phyloP scores from a whole-genome alignment of 2,888 invertebrate species.

The Cantharis nigra region DNA sequence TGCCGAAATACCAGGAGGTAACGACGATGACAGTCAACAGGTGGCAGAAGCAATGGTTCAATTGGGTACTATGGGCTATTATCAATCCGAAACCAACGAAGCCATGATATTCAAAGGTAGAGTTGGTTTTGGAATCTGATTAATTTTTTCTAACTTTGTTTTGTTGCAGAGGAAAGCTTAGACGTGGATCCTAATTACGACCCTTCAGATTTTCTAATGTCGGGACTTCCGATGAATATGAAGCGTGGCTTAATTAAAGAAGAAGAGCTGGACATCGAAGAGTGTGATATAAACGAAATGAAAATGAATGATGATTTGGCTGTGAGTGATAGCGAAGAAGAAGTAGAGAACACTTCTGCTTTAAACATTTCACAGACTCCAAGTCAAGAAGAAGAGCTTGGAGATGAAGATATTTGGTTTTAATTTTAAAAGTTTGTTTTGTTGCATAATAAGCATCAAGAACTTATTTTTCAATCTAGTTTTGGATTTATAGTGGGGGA shows the following conservation, averaged over 20 bases:
- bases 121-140: not conserved
- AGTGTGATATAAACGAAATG: conserved; percentile 55
- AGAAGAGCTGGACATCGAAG: conserved; percentile 36
- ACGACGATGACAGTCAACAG: conserved; percentile 60
- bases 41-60: conserved; percentile 80
- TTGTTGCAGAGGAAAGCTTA: conserved; percentile 67
- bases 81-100: conserved; percentile 51
- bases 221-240: conserved; percentile 51
- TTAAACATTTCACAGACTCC: conserved; percentile 39
- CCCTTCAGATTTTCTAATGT: conserved; percentile 80
- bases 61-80: conserved; percentile 69
- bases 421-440: conserved; percentile 46
- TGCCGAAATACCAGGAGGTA: conserved; percentile 50
- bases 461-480: not conserved
- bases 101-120: conserved; percentile 47
- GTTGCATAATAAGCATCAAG: not conserved
- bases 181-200: conserved; percentile 84
- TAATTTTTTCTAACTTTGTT: conserved; percentile 20
- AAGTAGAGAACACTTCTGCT: conserved; percentile 43
- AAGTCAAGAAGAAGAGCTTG: conserved; percentile 60
- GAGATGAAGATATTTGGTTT: conserved; percentile 64
- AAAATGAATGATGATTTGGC: conserved; percentile 76
- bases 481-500: not conserved
- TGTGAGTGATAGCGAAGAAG: conserved; percentile 79
- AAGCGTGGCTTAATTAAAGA: conserved; percentile 38